phyloP scores from a whole-genome alignment of 2,113 vertebrate species.

The Scytalopus superciliaris region DNA sequence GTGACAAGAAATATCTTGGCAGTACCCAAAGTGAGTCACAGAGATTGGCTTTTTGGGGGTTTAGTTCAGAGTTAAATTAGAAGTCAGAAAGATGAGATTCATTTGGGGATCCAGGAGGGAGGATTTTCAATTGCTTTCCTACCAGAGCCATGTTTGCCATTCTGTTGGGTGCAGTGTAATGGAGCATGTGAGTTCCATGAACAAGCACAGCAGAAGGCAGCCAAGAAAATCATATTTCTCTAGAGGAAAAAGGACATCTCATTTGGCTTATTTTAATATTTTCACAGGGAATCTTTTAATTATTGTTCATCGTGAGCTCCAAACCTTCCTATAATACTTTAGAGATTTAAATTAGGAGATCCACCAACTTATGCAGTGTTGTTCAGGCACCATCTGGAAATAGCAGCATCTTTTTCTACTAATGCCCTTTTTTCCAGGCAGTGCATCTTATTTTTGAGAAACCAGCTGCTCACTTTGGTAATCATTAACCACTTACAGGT shows the following conservation, averaged over 20 bases:
- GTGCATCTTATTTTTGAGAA: not conserved
- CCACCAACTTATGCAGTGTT: not conserved
- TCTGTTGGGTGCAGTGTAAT: not conserved
- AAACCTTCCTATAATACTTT: not conserved
- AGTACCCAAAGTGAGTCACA: not conserved
- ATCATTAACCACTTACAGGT: not conserved
- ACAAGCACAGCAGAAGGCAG: not conserved
- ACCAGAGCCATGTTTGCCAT: not conserved
- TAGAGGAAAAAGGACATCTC: not conserved
- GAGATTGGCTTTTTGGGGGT: not conserved
- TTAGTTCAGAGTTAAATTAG: not conserved
- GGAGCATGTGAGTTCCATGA: fast-evolving
- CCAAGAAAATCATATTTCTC: not conserved
- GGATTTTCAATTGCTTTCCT: not conserved
- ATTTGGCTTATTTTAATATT: not conserved
- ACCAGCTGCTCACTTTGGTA: not conserved
- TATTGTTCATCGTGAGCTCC: fast-evolving
- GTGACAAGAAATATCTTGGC: not conserved
- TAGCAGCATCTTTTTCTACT: not conserved
- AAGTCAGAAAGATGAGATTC: not conserved
- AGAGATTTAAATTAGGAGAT: not conserved
- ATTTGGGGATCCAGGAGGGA: not conserved
- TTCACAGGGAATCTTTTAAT: not conserved
- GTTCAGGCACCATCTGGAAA: not conserved
- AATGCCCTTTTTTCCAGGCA: not conserved